Evolutionary conservation across 1,140 invertebrate genomes (phyloP), one percentile per base, ranked within the genome.

Genomic region (Gerris buenoi): DNA sequence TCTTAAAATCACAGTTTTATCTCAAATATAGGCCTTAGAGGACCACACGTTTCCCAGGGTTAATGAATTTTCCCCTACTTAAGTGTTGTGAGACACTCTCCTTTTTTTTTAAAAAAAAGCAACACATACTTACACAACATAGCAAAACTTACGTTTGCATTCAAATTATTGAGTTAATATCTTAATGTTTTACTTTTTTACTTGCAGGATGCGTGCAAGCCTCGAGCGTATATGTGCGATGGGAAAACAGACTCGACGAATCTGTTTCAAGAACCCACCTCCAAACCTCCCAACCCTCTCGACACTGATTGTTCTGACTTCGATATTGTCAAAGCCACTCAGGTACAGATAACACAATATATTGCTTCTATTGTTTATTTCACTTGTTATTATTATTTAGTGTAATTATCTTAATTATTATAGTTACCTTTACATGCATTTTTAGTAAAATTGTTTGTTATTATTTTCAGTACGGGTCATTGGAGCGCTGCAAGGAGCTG

Each of bases 271-370:
- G 78, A 81, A 70, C 73, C 77, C 28, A 68, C 73, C 15, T 66
- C 71, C 27, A 70, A 70, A 5, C 68, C 65, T 25, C 75, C 75
- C 64, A 70, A 76, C 28, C 68, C 77, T 5, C 70, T 72, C 14
- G 85, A 86, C 65, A 76, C 78, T 60, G 90, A 93, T 74, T 89
- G 86, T 73, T 89, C 86, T 73, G 85, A 86, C 65, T 95, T 91
- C 78, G 93, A 96, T 75, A 95, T 96, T 72, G 88, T 97, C 25
- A 91, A 92, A 81, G 95, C 95, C 2, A 95, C 93, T 25, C 91
- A 93, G 81, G 85, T 86, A 79, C n/a, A n/a, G n/a, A n/a, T n/a
- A n/a, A n/a, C n/a, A n/a, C n/a, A n/a, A n/a, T n/a, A n/a, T n/a
- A n/a, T n/a, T n/a, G n/a, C n/a, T n/a, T n/a, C n/a, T n/a, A n/a